These are phyloP conservation scores for Anniella stebbinsi DNA, from an alignment of 2,797 vertebrate species.

Conservation along the genomic window DNA sequence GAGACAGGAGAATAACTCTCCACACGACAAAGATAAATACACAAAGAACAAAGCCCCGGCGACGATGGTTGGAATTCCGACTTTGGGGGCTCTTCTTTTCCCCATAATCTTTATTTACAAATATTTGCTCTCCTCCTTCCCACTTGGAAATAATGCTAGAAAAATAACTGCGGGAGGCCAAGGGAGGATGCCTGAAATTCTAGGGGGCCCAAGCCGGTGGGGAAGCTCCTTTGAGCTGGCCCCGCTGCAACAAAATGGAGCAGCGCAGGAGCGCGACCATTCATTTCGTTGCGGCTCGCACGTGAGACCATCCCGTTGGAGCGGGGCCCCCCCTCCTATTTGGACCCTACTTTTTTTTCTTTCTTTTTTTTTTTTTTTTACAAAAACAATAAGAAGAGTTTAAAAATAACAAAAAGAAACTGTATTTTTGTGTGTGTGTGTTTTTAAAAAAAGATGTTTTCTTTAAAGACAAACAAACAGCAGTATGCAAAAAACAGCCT, in stretches of 20 bases:
- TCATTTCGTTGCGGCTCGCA: not conserved
- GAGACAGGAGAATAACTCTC: constrained; percentile 21
- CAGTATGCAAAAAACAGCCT: not conserved
- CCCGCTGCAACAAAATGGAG: not conserved
- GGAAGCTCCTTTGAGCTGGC: not conserved
- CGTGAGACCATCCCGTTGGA: no score
- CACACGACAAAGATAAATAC: constrained; percentile 25
- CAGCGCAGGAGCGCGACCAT: rapidly evolving
- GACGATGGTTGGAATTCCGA: not conserved
- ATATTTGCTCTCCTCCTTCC: constrained; percentile 1
- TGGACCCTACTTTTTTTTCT: not conserved
- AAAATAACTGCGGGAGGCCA: constrained; percentile 31
- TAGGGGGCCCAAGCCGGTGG: not conserved
- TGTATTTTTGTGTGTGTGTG: not conserved
- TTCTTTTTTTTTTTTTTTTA: not conserved
- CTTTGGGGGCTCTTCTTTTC: not conserved
- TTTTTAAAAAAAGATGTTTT: not conserved
- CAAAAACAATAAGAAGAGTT: no score
- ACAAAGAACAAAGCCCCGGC: not conserved
- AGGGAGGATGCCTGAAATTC: not conserved
- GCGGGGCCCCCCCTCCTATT: no score
- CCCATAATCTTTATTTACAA: constrained; percentile 39
- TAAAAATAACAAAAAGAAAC: not conserved
- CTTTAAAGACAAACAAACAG: not conserved
- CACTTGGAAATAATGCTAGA: constrained; percentile 35